Conservation (phyloP, 2,113 vertebrate species). For the Tyrannus savana region DNA sequence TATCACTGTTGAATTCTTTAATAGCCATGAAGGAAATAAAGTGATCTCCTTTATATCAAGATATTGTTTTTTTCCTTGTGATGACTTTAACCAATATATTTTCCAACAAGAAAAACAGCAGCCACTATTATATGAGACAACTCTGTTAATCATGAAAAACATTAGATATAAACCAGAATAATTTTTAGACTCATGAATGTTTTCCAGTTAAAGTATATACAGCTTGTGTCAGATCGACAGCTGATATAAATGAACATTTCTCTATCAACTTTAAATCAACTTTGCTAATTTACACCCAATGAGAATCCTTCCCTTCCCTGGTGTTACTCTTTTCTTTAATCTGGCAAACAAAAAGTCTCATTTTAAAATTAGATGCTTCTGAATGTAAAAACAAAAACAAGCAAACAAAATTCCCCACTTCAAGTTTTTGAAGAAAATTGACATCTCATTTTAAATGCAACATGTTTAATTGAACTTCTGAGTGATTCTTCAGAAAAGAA, state of each 20-base stretch:
- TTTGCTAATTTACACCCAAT: not conserved
- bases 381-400: not conserved
- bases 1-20: conserved; percentile 27
- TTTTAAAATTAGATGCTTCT: not conserved
- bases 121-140: not conserved
- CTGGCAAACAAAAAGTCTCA: not conserved
- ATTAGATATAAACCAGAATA: not conserved
- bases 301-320: not conserved
- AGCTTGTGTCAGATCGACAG: not conserved
- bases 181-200: not conserved
- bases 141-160: conserved; percentile 35
- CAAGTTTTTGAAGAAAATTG: not conserved
- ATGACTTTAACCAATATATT: conserved; percentile 12
- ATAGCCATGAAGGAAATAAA: conserved; percentile 26
- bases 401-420: not conserved
- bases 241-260: not conserved
- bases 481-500: conserved; percentile 38
- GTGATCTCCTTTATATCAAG: conserved; percentile 29
- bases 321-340: not conserved
- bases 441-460: conserved; percentile 8
- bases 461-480: conserved; percentile 40
- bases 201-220: not conserved
- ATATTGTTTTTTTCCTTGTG: not conserved
- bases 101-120: conserved; percentile 8
- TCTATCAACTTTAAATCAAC: not conserved